Conservation (phyloP, 2,888 invertebrate genomes). For the Cantharis flavilabris region DNA sequence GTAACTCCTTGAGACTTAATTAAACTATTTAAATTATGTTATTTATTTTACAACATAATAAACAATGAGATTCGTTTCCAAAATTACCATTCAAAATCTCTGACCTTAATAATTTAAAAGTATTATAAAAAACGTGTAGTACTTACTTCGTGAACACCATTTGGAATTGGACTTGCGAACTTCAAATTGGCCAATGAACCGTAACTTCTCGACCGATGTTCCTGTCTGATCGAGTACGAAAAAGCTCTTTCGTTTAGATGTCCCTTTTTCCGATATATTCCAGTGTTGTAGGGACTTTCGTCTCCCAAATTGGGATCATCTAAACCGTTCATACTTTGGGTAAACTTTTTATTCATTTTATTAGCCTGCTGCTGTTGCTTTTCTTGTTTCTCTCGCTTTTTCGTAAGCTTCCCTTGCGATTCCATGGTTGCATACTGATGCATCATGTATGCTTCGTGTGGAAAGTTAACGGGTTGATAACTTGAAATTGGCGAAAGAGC, state of each 20-base stretch:
- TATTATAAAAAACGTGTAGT: neutral
- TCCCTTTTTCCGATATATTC: conserved; percentile 89
- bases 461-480: conserved; percentile 62
- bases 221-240: conserved; percentile 91
- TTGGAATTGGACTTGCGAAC: conserved; percentile 74
- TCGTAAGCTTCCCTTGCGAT: conserved; percentile 50
- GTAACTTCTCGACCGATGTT: conserved; percentile 90
- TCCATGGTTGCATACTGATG: conserved; percentile 62
- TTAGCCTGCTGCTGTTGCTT: conserved; percentile 44
- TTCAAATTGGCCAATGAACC: conserved; percentile 90
- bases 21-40: neutral
- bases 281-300: conserved; percentile 72
- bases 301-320: conserved; percentile 57
- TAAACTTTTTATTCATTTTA: conserved; percentile 63
- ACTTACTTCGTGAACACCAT: conserved; percentile 53
- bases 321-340: conserved; percentile 70
- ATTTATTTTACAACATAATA: neutral
- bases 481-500: conserved; percentile 63
- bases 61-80: neutral
- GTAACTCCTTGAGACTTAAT: conserved; percentile 6
- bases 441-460: conserved; percentile 63
- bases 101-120: neutral
- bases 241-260: conserved; percentile 92
- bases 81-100: neutral
- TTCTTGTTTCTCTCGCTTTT: conserved; percentile 62